Conservation (phyloP, 2,888 invertebrate genomes). For the Trichacis sp. region DNA sequence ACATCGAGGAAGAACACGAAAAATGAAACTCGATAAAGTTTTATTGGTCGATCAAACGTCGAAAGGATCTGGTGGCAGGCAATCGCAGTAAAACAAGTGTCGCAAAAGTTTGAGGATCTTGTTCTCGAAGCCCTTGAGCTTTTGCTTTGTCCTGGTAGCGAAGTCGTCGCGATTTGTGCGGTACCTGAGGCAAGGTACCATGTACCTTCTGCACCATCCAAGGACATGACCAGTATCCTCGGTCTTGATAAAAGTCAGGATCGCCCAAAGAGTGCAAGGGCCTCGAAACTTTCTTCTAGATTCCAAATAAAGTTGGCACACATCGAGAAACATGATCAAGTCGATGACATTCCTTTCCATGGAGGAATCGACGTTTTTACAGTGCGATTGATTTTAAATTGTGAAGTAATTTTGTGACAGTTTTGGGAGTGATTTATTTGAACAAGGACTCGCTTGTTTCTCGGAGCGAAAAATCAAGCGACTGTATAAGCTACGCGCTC, state of each 20-base stretch:
- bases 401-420: too few relatives aligned
- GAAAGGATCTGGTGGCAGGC: conserved; percentile 46
- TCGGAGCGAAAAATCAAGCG: too few relatives aligned
- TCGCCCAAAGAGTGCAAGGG: conserved; percentile 59
- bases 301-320: conserved; percentile 58
- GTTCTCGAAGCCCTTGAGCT: conserved; percentile 39
- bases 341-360: conserved; percentile 53
- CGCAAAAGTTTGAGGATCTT: conserved; percentile 49
- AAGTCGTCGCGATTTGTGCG: conserved; percentile 22
- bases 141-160: conserved; percentile 21
- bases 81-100: conserved; percentile 57
- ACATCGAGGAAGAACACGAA: too few relatives aligned
- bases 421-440: too few relatives aligned
- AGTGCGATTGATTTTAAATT: too few relatives aligned
- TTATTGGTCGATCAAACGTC: conserved; percentile 25
- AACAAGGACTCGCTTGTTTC: too few relatives aligned
- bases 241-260: conserved; percentile 58
- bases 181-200: conserved; percentile 50
- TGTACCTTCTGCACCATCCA: conserved; percentile 59
- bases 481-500: too few relatives aligned
- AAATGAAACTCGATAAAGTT: too few relatives aligned
- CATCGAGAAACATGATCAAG: conserved; percentile 60
- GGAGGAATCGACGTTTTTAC: conserved; percentile 10
- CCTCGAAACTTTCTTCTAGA: conserved; percentile 48
- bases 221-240: too few relatives aligned